phyloP scores from a whole-genome alignment of 2,797 vertebrate species.

The Phataginus tetradactyla region DNA sequence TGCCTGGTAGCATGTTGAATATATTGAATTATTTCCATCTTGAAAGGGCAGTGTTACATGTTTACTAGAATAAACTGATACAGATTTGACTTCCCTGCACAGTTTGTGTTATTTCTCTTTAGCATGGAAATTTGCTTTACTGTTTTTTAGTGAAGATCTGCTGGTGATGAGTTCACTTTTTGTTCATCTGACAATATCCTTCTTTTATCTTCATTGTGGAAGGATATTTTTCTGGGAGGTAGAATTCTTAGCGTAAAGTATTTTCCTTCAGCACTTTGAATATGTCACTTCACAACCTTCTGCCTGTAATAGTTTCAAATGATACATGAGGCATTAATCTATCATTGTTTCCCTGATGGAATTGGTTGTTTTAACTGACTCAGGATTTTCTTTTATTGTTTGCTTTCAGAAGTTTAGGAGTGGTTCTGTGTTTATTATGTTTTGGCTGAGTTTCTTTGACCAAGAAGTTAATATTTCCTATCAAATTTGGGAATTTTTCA shows the following conservation, averaged over 20 bases:
- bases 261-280: not conserved
- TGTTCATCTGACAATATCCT: not conserved
- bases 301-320: not conserved
- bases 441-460: not conserved
- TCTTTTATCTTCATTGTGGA: constrained; percentile 11
- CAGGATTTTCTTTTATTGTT: not conserved
- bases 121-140: not conserved
- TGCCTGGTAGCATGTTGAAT: not conserved
- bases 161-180: not conserved
- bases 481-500: not conserved
- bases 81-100: not conserved
- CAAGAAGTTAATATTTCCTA: not conserved
- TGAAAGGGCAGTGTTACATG: not conserved
- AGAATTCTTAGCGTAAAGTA: not conserved
- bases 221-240: not conserved
- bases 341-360: not conserved
- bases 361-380: not conserved
- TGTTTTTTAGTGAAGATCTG: not conserved
- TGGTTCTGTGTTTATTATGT: not conserved
- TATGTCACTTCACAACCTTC: not conserved
- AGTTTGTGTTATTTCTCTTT: not conserved
- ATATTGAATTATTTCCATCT: not conserved
- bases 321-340: not conserved
- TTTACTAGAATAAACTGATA: not conserved
- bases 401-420: not conserved